Evolutionary conservation across 2,888 invertebrate genomes (phyloP), one percentile per base, ranked within the genome.

Genomic region (Ceramica pisi): DNA sequence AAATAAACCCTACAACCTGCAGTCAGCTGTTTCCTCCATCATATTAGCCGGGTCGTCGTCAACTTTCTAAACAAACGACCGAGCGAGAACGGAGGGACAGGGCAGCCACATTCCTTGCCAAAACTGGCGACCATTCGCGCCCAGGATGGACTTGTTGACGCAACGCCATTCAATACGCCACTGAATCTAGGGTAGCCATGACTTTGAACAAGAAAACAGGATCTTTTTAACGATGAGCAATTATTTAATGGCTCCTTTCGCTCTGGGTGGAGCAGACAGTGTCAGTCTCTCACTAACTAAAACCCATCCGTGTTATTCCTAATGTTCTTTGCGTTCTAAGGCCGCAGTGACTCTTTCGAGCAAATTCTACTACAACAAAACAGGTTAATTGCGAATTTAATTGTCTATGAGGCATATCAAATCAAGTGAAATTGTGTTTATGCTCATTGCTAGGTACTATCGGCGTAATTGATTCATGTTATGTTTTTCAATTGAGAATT

Each of bases 141-240:
- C 90, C 76, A 83, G 84, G 87, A 90, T 88, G 91, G 90, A 63
- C 61, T 71, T 85, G 90, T 89, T 93, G 93, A 93, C 93, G 94
- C 91, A 93, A 92, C 81, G 89, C 89, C 89, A 90, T 90, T 90
- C 90, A 91, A 89, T 87, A 88, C 82, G 83, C 79, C 89, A 87
- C 86, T 77, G 70, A 60, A 59, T 61, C 71, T 88, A 84, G 81
- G 77, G 62, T 14, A 72, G 44, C 67, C 75, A 88, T 84, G 59
- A 68, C 57, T 80, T 51, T 44, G n/a, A 23, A 10, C 4, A 21
- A 59, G 41, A 62, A 64, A 53, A 57, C 41, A 19, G 75, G 75
- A n/a, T n/a, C n/a, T n/a, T n/a, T n/a, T n/a, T n/a, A n/a, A n/a
- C n/a, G n/a, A n/a, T n/a, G n/a, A n/a, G n/a, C n/a, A n/a, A n/a